Conservation (phyloP, 1,140 invertebrate species). For the Ptiloglossa arizonensis region DNA sequence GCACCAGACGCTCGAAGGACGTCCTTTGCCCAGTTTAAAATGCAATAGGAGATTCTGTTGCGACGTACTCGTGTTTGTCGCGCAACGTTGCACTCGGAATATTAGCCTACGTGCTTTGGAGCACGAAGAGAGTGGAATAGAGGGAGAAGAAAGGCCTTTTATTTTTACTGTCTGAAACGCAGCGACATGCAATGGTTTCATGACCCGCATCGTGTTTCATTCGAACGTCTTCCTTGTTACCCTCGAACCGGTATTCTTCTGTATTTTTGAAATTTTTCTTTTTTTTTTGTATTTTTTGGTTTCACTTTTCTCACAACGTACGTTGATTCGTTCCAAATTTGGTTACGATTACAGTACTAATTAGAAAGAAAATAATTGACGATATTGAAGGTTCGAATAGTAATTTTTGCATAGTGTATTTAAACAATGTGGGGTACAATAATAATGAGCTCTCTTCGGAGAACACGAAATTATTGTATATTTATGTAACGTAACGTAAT, state of each 20-base stretch:
- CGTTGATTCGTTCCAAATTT: no score
- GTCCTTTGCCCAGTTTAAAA: background rate
- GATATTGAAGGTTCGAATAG: no score
- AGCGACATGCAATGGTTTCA: background rate
- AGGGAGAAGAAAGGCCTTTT: background rate
- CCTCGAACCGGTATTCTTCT: background rate
- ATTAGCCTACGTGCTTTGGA: slow-evolving; percentile 11
- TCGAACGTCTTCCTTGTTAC: background rate
- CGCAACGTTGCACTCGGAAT: background rate
- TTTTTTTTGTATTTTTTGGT: no score
- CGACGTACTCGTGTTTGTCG: background rate
- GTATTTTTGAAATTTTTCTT: no score
- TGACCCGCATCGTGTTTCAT: background rate
- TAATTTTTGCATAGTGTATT: no score
- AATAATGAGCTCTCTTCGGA: no score
- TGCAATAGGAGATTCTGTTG: slow-evolving; percentile 14
- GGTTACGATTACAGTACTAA: no score
- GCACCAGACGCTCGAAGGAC: background rate
- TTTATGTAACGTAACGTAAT: no score
- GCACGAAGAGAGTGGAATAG: background rate
- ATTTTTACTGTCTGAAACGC: slow-evolving; percentile 8
- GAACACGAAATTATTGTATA: no score
- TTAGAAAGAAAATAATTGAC: no score
- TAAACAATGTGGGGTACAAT: no score
- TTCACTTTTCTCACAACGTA: no score